A percentile compares a stretch with the other conserved stretches of the same genome.
These are phyloP conservation scores for Onychostruthus taczanowskii DNA, from an alignment of 2,113 vertebrate genomes.

Conservation along the genomic window DNA sequence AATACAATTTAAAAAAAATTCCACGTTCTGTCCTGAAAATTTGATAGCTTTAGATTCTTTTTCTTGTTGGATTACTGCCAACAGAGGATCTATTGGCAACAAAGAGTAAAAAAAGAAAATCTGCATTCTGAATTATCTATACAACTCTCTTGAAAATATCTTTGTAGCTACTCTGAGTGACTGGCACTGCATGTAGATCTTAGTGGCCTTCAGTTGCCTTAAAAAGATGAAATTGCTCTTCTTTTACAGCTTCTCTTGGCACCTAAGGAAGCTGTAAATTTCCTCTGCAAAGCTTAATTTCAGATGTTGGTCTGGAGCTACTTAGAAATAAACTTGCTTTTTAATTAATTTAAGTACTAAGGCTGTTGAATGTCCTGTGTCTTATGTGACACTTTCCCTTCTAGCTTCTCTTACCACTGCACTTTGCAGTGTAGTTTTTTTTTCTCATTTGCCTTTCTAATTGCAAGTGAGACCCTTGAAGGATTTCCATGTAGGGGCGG, in stretches of 20 bases:
- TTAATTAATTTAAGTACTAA: neutral
- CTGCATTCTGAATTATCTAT: neutral
- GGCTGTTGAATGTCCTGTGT: neutral
- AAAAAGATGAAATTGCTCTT: neutral
- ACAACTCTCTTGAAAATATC: neutral
- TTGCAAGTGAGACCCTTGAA: neutral
- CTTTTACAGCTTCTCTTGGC: neutral
- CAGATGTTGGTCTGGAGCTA: neutral
- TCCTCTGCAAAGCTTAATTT: neutral
- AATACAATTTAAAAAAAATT: neutral
- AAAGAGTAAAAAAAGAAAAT: neutral
- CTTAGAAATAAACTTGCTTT: neutral
- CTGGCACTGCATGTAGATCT: neutral
- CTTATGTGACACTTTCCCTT: neutral
- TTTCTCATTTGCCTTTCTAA: conserved; percentile 24
- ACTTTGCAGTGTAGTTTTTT: neutral
- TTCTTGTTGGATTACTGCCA: neutral
- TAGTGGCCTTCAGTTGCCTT: neutral
- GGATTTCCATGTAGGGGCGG: neutral
- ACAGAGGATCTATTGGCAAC: neutral
- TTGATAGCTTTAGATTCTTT: neutral
- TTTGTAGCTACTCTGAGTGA: neutral
- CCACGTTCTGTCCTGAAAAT: neutral
- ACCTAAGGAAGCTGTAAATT: neutral
- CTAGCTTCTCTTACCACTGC: neutral